Base-by-base conservation (phyloP, 2,113 vertebrate genomes). In the Notiomystis cincta region DNA sequence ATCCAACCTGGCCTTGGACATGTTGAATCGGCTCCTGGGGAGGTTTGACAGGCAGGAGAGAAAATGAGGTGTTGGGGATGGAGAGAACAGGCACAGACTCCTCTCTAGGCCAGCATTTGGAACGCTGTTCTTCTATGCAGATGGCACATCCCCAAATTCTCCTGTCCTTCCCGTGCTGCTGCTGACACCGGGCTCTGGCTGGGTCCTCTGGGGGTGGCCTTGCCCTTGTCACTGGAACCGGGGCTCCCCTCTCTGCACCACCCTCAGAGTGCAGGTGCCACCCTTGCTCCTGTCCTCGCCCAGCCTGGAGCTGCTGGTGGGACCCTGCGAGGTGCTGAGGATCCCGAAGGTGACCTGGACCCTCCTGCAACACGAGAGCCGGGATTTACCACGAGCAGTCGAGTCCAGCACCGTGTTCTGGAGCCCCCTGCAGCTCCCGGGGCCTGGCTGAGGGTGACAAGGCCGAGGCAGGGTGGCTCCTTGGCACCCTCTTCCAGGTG, bases 361-460 rank as follows among this genome's bases (percentile, higher is more conserved):
- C 40, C n/a, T 16, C 15, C 45, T 25, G 50, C 27, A 24, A 3
- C 6, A 7, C 17, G 21, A 57, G 16, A 22, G 14, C 30, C 0
- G 3, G 54, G 4, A 18, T 51, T 48, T 28, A 19, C 57, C 16
- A 1, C 15, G 57, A 51, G 9, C 13, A 60, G 4, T 0, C 0
- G 1, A 2, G 8, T 19, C 37, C 61, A 38, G 42, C 28, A 15
- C 10, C 10, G 5, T 3, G 44, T 6, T 23, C 81, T 11, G 47
- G 56, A 71, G 75, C 35, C n/a, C 35, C 45, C 50, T 20, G 90
- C 33, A 50, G 56, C 44, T 15, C 40, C 23, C 4, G 3, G 33
- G 53, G 25, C 56, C 70, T 8, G 6, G 6, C 4, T 13, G 53
- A n/a, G 71, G 67, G 78, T 6, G 84, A 9, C 16, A 58, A 24